phyloP scores from a whole-genome alignment of 2,888 invertebrate genomes.

The Melinaea menophilus region DNA sequence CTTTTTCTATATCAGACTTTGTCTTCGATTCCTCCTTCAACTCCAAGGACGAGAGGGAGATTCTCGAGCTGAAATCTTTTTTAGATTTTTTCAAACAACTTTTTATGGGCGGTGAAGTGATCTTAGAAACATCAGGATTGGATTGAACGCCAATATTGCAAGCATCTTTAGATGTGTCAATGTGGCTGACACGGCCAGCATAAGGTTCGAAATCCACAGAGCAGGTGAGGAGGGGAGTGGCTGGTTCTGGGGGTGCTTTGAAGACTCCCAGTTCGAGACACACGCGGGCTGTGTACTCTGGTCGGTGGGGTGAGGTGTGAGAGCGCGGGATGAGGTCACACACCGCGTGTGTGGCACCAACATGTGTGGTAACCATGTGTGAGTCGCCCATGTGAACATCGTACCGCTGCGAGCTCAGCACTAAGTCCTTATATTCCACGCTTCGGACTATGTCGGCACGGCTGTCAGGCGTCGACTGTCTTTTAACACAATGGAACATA shows the following conservation, averaged over 20 bases:
- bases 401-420: conserved; percentile 49
- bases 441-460: conserved; percentile 72
- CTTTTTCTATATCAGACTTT: conserved; percentile 60
- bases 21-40: conserved; percentile 46
- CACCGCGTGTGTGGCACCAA: conserved; percentile 45
- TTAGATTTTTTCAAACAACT: conserved; percentile 67
- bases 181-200: conserved; percentile 41
- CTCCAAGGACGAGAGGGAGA: conserved; percentile 62
- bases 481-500: conserved; percentile 31
- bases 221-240: conserved; percentile 51
- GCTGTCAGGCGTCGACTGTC: conserved; percentile 60
- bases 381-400: conserved; percentile 40
- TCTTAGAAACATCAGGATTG: conserved; percentile 62
- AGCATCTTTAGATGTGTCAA: conserved; percentile 57
- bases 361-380: too few species aligned
- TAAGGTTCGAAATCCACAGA: conserved; percentile 62
- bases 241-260: conserved; percentile 40
- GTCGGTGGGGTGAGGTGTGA: conserved; percentile 30
- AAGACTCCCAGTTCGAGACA: conserved; percentile 76
- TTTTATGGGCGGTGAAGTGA: conserved; percentile 61
- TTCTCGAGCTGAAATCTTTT: conserved; percentile 52
- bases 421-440: conserved; percentile 58
- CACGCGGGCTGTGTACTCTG: conserved; percentile 66
- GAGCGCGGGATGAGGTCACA: conserved; percentile 66
- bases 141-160: conserved; percentile 67